A percentile compares a stretch with the other conserved stretches of the same genome.
These are phyloP conservation scores for Cepaea hortensis DNA, from an alignment of 2,888 invertebrate genomes.

Conservation along the genomic window DNA sequence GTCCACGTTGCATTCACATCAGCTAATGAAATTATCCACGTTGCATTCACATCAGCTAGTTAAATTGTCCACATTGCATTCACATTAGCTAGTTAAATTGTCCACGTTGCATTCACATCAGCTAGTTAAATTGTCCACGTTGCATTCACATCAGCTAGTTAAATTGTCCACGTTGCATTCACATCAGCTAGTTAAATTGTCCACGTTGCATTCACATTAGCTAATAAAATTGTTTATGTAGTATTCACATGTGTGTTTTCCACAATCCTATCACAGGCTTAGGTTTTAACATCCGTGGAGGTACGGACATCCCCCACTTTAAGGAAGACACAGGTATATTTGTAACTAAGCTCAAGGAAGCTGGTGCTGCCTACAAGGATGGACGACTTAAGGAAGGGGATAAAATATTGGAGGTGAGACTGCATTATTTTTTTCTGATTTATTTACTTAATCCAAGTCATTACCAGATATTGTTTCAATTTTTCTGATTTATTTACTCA, in stretches of 20 bases:
- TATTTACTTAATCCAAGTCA: neutral
- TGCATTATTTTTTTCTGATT: neutral
- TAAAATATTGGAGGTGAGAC: slow-evolving; percentile 70
- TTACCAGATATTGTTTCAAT: too few relatives aligned
- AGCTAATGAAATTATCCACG: too few relatives aligned
- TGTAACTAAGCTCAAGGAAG: slow-evolving; percentile 75
- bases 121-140: neutral
- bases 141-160: neutral
- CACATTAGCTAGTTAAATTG: too few relatives aligned
- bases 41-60: too few relatives aligned
- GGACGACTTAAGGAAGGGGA: slow-evolving; percentile 75
- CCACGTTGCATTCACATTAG: neutral
- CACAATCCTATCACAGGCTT: slow-evolving; percentile 67
- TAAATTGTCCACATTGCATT: too few relatives aligned
- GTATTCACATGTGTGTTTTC: neutral
- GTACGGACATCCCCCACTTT: slow-evolving; percentile 74
- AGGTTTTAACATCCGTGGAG: slow-evolving; percentile 78
- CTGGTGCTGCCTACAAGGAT: slow-evolving; percentile 74
- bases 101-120: neutral
- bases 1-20: too few relatives aligned
- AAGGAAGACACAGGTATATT: slow-evolving; percentile 76
- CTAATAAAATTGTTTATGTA: neutral
- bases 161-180: too few relatives aligned
- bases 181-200: too few relatives aligned
- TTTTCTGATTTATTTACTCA: too few relatives aligned